Evolutionary conservation across 2,113 vertebrate genomes (phyloP), one percentile per base, ranked within the genome.

Genomic region (Atlantisia rogersi): DNA sequence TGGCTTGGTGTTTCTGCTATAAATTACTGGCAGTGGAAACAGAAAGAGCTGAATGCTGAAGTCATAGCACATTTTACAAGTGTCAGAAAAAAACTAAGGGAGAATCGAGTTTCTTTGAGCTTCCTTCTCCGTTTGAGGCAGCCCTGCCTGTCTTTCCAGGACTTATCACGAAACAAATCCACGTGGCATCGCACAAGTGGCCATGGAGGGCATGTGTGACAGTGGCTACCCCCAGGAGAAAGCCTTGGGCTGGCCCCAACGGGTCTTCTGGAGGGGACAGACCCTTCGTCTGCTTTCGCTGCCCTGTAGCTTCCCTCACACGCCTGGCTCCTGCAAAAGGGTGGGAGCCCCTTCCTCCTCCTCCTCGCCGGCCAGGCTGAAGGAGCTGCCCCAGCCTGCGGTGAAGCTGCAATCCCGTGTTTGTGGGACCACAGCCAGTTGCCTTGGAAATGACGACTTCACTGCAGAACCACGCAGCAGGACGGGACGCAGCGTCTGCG

Each of bases 401-500:
- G 85, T 35, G 80, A 96, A 94, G 92, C 90, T 62, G 94, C 94
- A 94, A 94, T 69, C 86, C 88, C 71, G 2, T 95, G 95, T 97
- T 94, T 97, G 92, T 79, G 94, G 96, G 86, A 97, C 86, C 92
- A 88, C 77, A 76, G 92, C 93, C 68, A 94, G 97, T 94, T 98
- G 96, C 97, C 94, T 91, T 97, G 96, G 97, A 97, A 97, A 97
- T 97, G 69, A 97, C 87, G 60, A 85, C 87, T 91, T 56, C 90
- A 91, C 53, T 81, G 76, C 80, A 92, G 90, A 96, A 92, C 70
- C 62, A 75, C 0, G 39, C 75, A 74, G 87, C 55, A 58, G 60
- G 80, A 90, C 4, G 2, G 56, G 88, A 78, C 7, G 3, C 71
- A 71, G 25, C 4, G 16, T 63, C 60, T 90, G 24, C 17, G 46